Evolutionary conservation across 2,113 vertebrate genomes (phyloP).

Genomic region (Scomber scombrus): DNA sequence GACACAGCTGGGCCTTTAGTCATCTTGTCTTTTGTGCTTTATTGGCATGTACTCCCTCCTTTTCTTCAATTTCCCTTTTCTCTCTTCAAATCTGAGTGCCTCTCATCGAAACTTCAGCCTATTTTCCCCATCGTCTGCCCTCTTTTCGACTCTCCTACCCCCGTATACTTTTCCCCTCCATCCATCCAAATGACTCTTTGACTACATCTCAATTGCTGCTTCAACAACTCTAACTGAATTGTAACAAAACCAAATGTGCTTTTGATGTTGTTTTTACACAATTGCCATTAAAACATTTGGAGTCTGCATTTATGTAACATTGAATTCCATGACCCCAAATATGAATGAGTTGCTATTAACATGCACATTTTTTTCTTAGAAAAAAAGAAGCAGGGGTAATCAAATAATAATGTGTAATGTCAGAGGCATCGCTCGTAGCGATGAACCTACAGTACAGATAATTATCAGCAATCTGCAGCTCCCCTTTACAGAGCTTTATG

Average conservation of each 20-base stretch:
- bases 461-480: no score
- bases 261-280: not conserved
- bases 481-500: no score
- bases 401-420: no score
- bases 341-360: no score
- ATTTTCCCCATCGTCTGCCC: not conserved
- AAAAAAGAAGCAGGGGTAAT: no score
- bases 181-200: not conserved
- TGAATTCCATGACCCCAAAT: not conserved
- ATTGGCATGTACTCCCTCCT: constrained; percentile 4
- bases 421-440: no score
- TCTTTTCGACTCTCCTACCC: constrained; percentile 3
- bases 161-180: not conserved
- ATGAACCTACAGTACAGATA: no score
- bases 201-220: not conserved
- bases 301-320: not conserved
- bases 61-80: constrained; percentile 11
- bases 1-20: constrained; percentile 60
- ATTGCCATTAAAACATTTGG: not conserved
- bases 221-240: not conserved
- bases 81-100: not conserved
- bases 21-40: constrained; percentile 12
- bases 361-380: no score
- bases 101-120: constrained; percentile 18
- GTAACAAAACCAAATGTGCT: not conserved